phyloP scores from a whole-genome alignment of 2,113 vertebrate species.

The Elephantulus edwardii region DNA sequence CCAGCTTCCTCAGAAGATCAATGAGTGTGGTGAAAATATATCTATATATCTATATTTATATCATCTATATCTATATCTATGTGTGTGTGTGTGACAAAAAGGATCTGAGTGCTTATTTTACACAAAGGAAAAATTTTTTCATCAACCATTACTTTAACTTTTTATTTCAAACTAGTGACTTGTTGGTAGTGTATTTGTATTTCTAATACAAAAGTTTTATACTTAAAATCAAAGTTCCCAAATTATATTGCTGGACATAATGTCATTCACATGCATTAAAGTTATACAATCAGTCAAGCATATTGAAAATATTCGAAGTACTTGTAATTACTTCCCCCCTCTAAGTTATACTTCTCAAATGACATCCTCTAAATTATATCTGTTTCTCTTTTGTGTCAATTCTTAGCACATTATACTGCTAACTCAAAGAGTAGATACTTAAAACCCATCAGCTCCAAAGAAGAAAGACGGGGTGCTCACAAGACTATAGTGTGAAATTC shows the following conservation, averaged over 20 bases:
- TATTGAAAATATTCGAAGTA: neutral
- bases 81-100: neutral
- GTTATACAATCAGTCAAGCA: neutral
- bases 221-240: conserved; percentile 3
- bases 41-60: too few relatives aligned
- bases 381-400: too few relatives aligned
- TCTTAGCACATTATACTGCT: too few relatives aligned
- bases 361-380: too few relatives aligned
- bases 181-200: too few relatives aligned
- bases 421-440: too few relatives aligned
- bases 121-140: neutral
- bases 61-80: too few relatives aligned
- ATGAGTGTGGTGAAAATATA: neutral
- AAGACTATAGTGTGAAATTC: too few relatives aligned
- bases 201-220: too few relatives aligned
- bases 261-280: neutral
- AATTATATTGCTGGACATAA: conserved; percentile 14
- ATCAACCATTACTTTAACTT: neutral
- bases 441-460: too few relatives aligned
- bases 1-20: neutral
- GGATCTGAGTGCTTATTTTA: neutral
- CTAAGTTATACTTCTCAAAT: neutral
- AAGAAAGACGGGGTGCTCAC: too few relatives aligned
- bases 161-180: neutral
- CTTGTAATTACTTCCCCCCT: neutral